Base-by-base conservation (phyloP, 1,140 invertebrate genomes). In the Triops cancriformis region DNA sequence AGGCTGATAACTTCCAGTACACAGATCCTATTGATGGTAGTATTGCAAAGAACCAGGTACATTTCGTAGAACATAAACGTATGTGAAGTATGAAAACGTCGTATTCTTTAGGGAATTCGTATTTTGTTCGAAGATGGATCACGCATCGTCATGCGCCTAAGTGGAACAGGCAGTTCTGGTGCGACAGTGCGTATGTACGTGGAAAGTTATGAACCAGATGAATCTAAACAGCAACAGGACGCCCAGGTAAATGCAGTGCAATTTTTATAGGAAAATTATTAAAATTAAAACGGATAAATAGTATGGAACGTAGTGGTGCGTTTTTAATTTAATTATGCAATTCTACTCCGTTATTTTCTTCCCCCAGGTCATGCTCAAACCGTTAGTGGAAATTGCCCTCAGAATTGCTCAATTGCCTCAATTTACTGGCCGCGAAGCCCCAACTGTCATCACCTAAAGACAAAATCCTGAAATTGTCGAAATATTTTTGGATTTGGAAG, bases 381-480 rank as follows among this genome's bases (percentile, higher is more conserved):
- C 97, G 1, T 86, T 99, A 31, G 90, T 99, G 43, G 87, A 94
- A 77, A 92, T 98, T 80, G 96, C 95, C 9, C 85, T 99, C 64
- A 85, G 93, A 81, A 87, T 99, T 42, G 94, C 94, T 2, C 88
- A 95, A 84, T 86, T 99, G 43, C 87, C 88, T 81, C 88, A 94
- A 81, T 92, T 92, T 83, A 98, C 96, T 6, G 95, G 94, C 28
- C 88, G 97, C 74, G 88, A 93, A 78, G 88, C 90, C 79, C 98
- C 98, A 80, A 98, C 97, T 78, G 98, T 99, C 37, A 99, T 99
- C 82, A 99, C 98, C 82, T 99, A 95, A 92, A 51, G 14, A n/a
- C n/a, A 72, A 23, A 23, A 64, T 18, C 51, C 6, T 64, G 10
- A 64, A 23, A 64, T n/a, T 37, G 31, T 23, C 18, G 3, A 64